Base-by-base conservation (phyloP, 1,140 invertebrate species). In the Polyergus mexicanus region DNA sequence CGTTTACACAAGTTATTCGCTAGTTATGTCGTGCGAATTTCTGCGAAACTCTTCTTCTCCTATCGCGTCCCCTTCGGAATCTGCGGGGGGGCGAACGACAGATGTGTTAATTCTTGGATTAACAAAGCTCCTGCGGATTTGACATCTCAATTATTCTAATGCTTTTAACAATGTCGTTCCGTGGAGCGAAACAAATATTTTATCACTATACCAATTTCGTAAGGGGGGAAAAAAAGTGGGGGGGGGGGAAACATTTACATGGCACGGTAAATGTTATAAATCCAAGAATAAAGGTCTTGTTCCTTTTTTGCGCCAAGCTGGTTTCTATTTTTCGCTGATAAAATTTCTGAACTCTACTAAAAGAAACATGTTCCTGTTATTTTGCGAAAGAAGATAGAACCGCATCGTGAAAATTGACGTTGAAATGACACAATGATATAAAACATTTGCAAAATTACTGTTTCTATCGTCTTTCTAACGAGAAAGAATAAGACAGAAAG, bases 1-100 rank as follows among this genome's bases (percentile, higher is more conserved):
- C 76, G 35, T 69, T 71, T 58, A 80, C 77, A 56, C 47, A 22
- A 81, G 65, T 71, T 81, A 81, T 81, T 81, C 69, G 51, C 65
- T 44, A 71, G 47, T 41, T 81, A 58, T 58, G 51, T 54, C 6
- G 35, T 22, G 19, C 47, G 71, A 80, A 71, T 81, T 81, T 81
- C 47, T 56, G 35, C 7, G 65, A 81, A 58, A 71, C n/a, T 80
- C 32, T 6, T 51, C 44, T 54, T 47, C 47, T 51, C 25, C 4
- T 66, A 32, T 7, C 41, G 16, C 5, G 8, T 25, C 16, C n/a
- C 22, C 28, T 54, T 68, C 25, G 16, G n/a, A 80, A 35, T 80
- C 47, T n/a, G 22, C 11, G 16, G 10, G 22, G 16, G 10, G 22
- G 22, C 32, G 16, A 22, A 41, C n/a, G n/a, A 56, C 16, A 54